A percentile compares a stretch with the other conserved stretches of the same genome.
phyloP scores from a whole-genome alignment of 2,113 vertebrate genomes.

The Phyllostomus hastatus region DNA sequence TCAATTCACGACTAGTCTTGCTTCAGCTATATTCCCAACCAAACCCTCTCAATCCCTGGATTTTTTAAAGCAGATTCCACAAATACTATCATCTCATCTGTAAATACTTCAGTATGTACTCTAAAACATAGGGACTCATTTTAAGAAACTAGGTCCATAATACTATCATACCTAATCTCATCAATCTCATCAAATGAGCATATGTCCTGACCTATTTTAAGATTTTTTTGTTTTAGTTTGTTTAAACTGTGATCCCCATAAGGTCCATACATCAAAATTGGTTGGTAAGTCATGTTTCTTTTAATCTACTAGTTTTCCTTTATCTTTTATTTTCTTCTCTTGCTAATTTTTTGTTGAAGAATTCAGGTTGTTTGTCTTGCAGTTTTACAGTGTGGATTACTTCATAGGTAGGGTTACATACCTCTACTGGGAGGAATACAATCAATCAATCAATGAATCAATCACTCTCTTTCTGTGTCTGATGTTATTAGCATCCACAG shows the following conservation, averaged over 20 bases:
- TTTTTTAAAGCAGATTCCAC: background rate
- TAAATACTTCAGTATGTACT: background rate
- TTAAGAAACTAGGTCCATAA: background rate
- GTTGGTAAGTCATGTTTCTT: background rate
- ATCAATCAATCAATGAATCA: background rate
- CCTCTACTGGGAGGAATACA: background rate
- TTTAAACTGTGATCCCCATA: background rate
- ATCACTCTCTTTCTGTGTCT: background rate
- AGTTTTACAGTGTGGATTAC: background rate
- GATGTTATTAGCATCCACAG: background rate
- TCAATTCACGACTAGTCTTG: background rate
- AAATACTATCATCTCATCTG: background rate
- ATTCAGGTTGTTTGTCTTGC: background rate
- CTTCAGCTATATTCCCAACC: background rate
- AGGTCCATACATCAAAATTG: background rate
- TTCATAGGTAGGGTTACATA: background rate
- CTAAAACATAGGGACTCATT: background rate
- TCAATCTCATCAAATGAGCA: background rate
- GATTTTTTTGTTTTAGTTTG: background rate
- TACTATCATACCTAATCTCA: background rate
- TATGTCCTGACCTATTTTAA: background rate
- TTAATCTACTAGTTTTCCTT: background rate
- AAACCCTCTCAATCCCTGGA: background rate
- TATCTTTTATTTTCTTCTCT: background rate
- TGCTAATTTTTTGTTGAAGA: background rate